Evolutionary conservation across 2,113 vertebrate species (phyloP).

Genomic region (Notiomystis cincta): DNA sequence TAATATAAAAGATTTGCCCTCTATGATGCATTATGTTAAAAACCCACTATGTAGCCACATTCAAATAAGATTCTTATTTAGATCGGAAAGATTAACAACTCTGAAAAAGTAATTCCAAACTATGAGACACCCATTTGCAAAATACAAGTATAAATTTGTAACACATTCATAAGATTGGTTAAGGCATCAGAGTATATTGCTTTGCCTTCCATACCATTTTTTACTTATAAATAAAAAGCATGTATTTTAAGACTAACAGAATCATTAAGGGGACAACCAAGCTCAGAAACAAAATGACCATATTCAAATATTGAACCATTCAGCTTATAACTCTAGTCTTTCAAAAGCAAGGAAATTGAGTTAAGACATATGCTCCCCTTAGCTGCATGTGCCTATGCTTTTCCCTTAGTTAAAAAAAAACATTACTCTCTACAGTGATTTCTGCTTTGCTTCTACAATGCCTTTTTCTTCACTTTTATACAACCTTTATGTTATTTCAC

Average conservation of each 20-base stretch:
- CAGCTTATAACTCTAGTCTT: background rate
- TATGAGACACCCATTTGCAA: slow-evolving; percentile 51
- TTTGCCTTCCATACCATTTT: background rate
- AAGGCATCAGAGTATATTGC: background rate
- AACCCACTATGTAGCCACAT: slow-evolving; percentile 42
- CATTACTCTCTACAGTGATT: slow-evolving; percentile 5
- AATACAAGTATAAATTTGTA: slow-evolving; percentile 10
- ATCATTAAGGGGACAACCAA: background rate
- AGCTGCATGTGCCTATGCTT: background rate
- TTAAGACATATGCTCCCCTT: background rate
- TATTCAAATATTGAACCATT: background rate
- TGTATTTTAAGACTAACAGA: background rate
- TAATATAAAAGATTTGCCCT: slow-evolving; percentile 42
- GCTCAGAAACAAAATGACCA: background rate
- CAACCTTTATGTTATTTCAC: background rate
- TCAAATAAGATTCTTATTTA: slow-evolving; percentile 60
- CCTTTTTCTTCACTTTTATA: slow-evolving; percentile 1
- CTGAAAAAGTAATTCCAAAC: slow-evolving; percentile 56
- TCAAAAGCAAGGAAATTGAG: background rate
- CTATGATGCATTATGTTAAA: slow-evolving; percentile 43
- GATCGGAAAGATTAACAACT: slow-evolving; percentile 61
- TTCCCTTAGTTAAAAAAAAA: background rate
- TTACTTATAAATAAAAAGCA: background rate
- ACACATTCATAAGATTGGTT: background rate
- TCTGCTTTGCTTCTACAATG: background rate